These are phyloP conservation scores for Thinocorus orbignyianus DNA, from an alignment of 2,113 vertebrate genomes.

Conservation along the genomic window DNA sequence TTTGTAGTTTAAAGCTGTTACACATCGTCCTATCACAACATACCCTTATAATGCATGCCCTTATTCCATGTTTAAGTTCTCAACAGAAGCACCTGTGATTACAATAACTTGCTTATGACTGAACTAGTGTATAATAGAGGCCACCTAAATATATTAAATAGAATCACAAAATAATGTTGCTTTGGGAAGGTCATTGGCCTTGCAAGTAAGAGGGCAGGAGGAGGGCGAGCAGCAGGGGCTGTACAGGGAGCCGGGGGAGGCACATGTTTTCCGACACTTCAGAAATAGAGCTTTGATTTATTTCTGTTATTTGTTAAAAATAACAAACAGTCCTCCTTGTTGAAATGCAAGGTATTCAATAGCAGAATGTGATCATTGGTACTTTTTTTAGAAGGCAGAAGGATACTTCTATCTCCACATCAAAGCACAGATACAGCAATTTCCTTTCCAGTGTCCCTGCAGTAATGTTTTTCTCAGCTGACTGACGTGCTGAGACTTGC, in stretches of 20 bases:
- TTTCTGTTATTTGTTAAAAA: conserved; percentile 13
- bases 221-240: neutral
- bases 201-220: neutral
- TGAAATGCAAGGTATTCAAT: neutral
- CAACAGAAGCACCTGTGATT: neutral
- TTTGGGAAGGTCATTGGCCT: neutral
- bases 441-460: neutral
- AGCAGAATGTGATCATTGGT: neutral
- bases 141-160: neutral
- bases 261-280: neutral
- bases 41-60: neutral
- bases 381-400: neutral
- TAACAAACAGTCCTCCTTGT: neutral
- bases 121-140: neutral
- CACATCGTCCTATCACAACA: neutral
- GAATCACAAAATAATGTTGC: neutral
- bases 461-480: neutral
- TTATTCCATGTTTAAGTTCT: neutral
- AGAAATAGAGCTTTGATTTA: conserved; percentile 11
- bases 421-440: neutral
- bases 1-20: neutral
- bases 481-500: neutral
- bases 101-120: neutral
- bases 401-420: neutral
- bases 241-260: neutral